Evolutionary conservation across 2,113 vertebrate species (phyloP).

Genomic region (Microtus oregoni): DNA sequence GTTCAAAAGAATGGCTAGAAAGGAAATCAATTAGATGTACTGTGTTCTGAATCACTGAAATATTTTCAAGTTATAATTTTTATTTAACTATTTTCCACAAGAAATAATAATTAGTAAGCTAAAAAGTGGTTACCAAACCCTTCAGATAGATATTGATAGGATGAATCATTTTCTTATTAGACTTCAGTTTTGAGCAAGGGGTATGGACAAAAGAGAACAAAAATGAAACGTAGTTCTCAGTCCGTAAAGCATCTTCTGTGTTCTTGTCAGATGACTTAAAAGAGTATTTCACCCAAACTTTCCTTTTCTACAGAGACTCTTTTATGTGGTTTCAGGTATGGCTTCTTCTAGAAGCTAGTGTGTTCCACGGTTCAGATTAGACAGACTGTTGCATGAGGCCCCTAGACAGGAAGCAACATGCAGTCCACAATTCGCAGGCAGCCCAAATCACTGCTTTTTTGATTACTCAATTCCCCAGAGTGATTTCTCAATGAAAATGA

Average conservation of each 20-base stretch:
- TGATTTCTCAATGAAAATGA: slow-evolving; percentile 15
- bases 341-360: background rate
- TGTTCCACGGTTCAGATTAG: background rate
- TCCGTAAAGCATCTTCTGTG: slow-evolving; percentile 86
- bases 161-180: slow-evolving; percentile 88
- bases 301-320: slow-evolving; percentile 68
- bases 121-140: slow-evolving; percentile 93
- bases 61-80: slow-evolving; percentile 82
- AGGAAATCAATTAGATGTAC: background rate
- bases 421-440: background rate
- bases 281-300: slow-evolving; percentile 47
- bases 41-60: background rate
- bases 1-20: background rate
- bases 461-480: background rate
- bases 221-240: slow-evolving; percentile 83
- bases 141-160: slow-evolving; percentile 91
- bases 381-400: rapidly evolving
- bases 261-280: slow-evolving; percentile 50
- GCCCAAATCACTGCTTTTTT: background rate
- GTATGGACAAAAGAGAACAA: slow-evolving; percentile 78
- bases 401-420: rapidly evolving
- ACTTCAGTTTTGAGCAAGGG: slow-evolving; percentile 86
- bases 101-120: slow-evolving; percentile 92
- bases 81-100: slow-evolving; percentile 94
- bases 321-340: rapidly evolving